Evolutionary conservation across 2,797 vertebrate species (phyloP), one percentile per base, ranked within the genome.

Genomic region (Threskiornis aethiopicus): DNA sequence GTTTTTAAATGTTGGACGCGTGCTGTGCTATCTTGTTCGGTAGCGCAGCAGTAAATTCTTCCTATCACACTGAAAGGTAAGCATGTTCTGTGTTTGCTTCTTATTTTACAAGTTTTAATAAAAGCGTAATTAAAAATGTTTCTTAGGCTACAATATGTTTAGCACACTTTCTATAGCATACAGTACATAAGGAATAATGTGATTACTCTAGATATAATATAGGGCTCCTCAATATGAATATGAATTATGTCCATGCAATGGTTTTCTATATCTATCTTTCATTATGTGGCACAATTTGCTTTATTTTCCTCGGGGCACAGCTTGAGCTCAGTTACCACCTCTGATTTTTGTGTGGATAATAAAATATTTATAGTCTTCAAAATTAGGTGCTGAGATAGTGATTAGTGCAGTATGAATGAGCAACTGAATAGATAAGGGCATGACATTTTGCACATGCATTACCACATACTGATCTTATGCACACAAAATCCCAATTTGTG

Each of bases 311-410:
- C 78, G 64, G 89, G 96, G 93, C 78, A 96, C 87, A 93, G 87
- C 62, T 96, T 96, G 94, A 94, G 95, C 90, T 96, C 93, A 95
- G 93, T 97, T 96, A 84, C 92, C 76, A 86, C 92, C 94, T 96
- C 94, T 97, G 95, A 96, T 97, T 96, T 97, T 97, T 96, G 93
- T 95, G 51, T 94, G 87, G 95, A 97, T 96, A 92, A 88, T 93
- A 96, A 97, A 97, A 96, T 95, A 97, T 95, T 97, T 97, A 95
- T 93, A 95, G 87, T 92, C 77, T 94, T 94, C 54, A 95, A 95
- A 97, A 95, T 91, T 80, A 92, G 91, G 89, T 91, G 61, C 75
- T 93, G 86, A 95, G 82, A 96, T 69, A 83, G 69, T 96, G 94
- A 95, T 96, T 97, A 96, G 95, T 90, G 65, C 8, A 9, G 71